Base-by-base conservation (phyloP, 2,888 invertebrate genomes). In the Cremastobaeus sp. region DNA sequence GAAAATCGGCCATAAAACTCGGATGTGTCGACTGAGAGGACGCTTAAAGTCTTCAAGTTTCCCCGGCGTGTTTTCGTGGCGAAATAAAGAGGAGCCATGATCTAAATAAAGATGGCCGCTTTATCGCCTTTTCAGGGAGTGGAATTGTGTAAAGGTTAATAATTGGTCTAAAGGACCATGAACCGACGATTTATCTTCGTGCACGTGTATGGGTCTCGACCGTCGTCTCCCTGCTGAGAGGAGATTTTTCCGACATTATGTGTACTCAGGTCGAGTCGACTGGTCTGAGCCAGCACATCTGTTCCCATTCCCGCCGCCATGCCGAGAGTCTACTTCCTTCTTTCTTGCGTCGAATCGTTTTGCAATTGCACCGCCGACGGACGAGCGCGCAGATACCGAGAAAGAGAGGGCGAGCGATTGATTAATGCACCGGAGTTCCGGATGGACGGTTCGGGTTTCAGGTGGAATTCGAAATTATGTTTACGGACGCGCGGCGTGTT, bases 201-300 rank as follows among this genome's bases (percentile, higher is more conserved):
- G 14, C 11, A 35, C 1, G 35, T 35, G 35, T 8, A 39, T 3
- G 21, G 1, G 9, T 45, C 28, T 45, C 8, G 15, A 28, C 15
- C 3, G 1, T 21, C 11, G 21, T 14, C 45, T 32, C 5, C 17
- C 32, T n/a, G 47, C 32, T 17, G 32, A 11, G 32, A 30, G 11
- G 8, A 30, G 47, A 48, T 48, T 48, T 48, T 28, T 15, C 8
- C 21, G 45, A 15, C 28, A 43, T 45, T 21, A 57, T 21, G 11
- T 39, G 14, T n/a, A 25, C 9, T 59, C 45, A 34, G 47, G 32
- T 47, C 47, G 12, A 41, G 14, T 17, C 32, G 41, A 43, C 41
- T 30, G 25, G 21, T 32, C 52, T 52, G 50, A 64, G 34, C 62
- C 43, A 43, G 52, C 50, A 64, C 62, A 64, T 64, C 62, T 64